Conservation (phyloP, 2,888 invertebrate species). For the Papilio protenor region DNA sequence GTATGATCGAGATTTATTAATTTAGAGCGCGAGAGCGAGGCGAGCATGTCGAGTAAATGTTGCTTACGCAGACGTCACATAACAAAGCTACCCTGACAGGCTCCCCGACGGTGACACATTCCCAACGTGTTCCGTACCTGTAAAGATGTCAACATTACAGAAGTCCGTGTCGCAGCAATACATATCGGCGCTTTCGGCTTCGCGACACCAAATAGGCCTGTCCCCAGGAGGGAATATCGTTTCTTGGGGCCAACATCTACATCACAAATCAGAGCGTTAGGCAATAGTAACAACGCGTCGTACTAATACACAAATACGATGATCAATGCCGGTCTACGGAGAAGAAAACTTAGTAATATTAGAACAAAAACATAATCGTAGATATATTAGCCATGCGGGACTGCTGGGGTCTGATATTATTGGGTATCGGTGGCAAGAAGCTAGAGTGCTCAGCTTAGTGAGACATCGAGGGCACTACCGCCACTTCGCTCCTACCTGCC, state of each 20-base stretch:
- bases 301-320: constrained; percentile 58
- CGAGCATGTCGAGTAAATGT: constrained; percentile 51
- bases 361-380: constrained; percentile 62
- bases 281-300: constrained; percentile 50
- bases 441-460: constrained; percentile 63
- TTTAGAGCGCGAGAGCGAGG: constrained; percentile 28
- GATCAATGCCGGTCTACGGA: constrained; percentile 80
- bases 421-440: constrained; percentile 49
- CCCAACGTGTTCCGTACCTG: constrained; percentile 72
- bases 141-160: constrained; percentile 85
- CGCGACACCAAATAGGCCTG: constrained; percentile 86
- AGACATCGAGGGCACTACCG: constrained; percentile 63
- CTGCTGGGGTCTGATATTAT: constrained; percentile 44
- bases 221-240: constrained; percentile 85
- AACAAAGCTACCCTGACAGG: constrained; percentile 69
- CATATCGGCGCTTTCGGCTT: constrained; percentile 69
- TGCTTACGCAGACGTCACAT: constrained; percentile 74
- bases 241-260: constrained; percentile 86
- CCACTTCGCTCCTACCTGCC: constrained; percentile 85
- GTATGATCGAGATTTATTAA: constrained; percentile 17
- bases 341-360: constrained; percentile 73
- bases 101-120: constrained; percentile 66
- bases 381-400: constrained; percentile 42
- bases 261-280: constrained; percentile 70
- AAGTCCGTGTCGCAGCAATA: constrained; percentile 88